Evolutionary conservation across 2,113 vertebrate genomes (phyloP), one percentile per base, ranked within the genome.

Genomic region (Zosterops pallidus): DNA sequence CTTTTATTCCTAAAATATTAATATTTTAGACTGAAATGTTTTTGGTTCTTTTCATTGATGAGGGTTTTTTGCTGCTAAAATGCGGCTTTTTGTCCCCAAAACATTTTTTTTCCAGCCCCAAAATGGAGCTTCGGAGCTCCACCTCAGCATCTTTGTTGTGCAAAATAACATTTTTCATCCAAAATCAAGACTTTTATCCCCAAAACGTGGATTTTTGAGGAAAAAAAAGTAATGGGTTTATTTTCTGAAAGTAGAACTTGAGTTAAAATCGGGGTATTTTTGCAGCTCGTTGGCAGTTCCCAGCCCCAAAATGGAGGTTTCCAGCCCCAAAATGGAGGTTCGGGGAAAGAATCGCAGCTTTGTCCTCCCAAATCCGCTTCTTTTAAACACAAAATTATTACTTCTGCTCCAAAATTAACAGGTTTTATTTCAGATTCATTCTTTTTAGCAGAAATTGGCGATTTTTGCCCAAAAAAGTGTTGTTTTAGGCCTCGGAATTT

Each of bases 391-490:
- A 28, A 7, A 55, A 44, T 8, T 4, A 0, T 2, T 2, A 0
- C 0, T 4, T 44, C 5, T 8, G 0, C 3, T 28, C 3, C 6
- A 4, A 44, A 71, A 25, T 4, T 1, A 1, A 0, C 1, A 0
- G 2, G 13, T 35, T 46, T 7, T 4, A 2, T 4, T 6, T 9
- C 1, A 5, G 4, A 8, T 8, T 19, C 1, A 5, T 18, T 4
- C 24, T 12, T 55, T 55, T 23, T 5, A 6, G 2, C 0, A 12
- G 1, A 28, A 10, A 33, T 1, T 0, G 7, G 1, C 7, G 4
- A 0, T 39, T 63, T 90, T 5, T 1, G 0, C 9, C 5, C 3
- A 2, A 4, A 24, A 39, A 55, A 31, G 1, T 0, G 0, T 5
- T 7, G 3, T 0, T 50, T 72, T 12, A 8, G 18, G 11, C 42